Conservation (phyloP, 2,888 invertebrate species). For the Drosophila pseudotalamancana region DNA sequence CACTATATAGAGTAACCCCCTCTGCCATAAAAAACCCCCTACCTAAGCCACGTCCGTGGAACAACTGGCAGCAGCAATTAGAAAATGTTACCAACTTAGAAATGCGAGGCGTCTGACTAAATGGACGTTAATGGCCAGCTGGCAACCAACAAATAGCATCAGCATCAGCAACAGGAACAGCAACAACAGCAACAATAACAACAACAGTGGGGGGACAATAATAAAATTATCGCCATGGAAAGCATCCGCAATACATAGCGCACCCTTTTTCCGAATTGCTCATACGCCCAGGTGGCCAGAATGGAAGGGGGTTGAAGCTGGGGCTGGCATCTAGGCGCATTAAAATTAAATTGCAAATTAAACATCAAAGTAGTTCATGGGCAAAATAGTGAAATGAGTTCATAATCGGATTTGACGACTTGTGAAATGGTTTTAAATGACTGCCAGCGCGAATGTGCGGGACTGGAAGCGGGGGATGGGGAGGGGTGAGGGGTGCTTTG, state of each 20-base stretch:
- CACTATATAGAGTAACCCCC: not conserved
- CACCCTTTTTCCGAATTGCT: slow-evolving; percentile 59
- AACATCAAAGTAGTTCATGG: slow-evolving; percentile 76
- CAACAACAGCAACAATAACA: slow-evolving; percentile 23
- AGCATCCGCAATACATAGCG: slow-evolving; percentile 18
- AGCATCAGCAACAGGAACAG: slow-evolving; percentile 40
- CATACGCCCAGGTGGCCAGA: slow-evolving; percentile 70
- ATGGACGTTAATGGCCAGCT: slow-evolving; percentile 78
- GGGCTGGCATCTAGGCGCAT: slow-evolving; percentile 51
- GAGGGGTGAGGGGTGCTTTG: not conserved
- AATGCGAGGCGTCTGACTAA: slow-evolving; percentile 76
- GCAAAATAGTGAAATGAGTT: slow-evolving; percentile 74
- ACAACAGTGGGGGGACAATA: slow-evolving; percentile 48
- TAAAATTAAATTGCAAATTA: slow-evolving; percentile 79
- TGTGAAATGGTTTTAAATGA: slow-evolving; percentile 76
- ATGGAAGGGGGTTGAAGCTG: not conserved
- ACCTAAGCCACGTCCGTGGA: not conserved
- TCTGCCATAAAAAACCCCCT: not conserved
- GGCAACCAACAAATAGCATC: slow-evolving; percentile 76
- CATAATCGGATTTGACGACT: slow-evolving; percentile 80
- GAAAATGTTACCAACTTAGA: slow-evolving; percentile 77
- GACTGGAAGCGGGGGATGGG: not conserved
- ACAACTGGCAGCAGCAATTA: slow-evolving; percentile 75
- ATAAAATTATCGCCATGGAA: slow-evolving; percentile 70
- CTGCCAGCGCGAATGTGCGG: slow-evolving; percentile 13